Evolutionary conservation across 2,797 vertebrate genomes (phyloP), one percentile per base, ranked within the genome.

Genomic region (Vultur gryphus): DNA sequence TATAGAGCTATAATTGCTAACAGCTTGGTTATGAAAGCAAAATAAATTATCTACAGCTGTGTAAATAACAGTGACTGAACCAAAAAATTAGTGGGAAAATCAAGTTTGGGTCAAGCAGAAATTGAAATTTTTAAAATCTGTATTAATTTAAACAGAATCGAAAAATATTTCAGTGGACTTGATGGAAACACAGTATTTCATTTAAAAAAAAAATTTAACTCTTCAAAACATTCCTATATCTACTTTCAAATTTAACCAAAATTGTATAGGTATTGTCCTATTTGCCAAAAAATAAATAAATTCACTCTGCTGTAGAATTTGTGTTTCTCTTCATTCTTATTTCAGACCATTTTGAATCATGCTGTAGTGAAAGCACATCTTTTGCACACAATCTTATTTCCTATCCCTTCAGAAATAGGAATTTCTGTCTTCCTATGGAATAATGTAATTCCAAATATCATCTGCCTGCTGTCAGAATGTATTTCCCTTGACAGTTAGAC

Each of bases 381-480:
- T 94, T 77, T 4, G 1, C 39, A 62, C 11, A 16, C 19, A n/a
- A 11, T 41, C 43, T 80, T 67, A 41, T 61, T 84, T 75, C 31
- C 31, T 65, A 2, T 48, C 61, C 49, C 44, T 89, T 93, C 86
- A 28, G 28, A 57, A 90, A 59, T 0, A 66, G 37, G 46, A 75
- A 76, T 44, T 55, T 80, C 65, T 75, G 10, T 67, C 54, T 76
- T 94, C 49, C 54, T 81, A 33, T 58, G 79, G 79, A 94, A 81
- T 94, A 90, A 92, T 75, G 31, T 16, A 82, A 88, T 90, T 93
- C 82, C 62, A 84, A 55, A 65, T 55, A 90, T 93, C 93, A 95
- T 78, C 91, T 96, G 85, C 73, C 29, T 93, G 35, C 46, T 94
- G 84, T 93, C 94, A 95, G 72, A 71, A 62, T 0, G 16, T 3